Base-by-base conservation (phyloP, 2,797 vertebrate species). In the Ptychadena robeensis region DNA sequence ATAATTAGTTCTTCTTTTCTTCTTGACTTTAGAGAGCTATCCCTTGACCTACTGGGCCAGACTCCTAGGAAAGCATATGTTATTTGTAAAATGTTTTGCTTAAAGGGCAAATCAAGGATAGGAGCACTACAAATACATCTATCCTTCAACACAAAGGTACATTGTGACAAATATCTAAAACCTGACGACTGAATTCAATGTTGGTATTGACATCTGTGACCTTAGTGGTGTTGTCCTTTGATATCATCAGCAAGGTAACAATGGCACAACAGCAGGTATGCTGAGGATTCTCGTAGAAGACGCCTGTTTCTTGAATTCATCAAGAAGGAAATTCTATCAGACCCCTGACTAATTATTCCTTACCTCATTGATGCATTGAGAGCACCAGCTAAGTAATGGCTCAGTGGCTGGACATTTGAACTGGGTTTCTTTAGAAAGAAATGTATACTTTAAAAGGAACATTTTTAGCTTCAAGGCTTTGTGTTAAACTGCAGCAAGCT, bases 391-490 rank as follows among this genome's bases (percentile, higher is more conserved):
- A 48, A 72, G 37, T 71, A 37, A 71, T 73, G 74, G 61, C 35
- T 79, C 63, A 79, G 75, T 79, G n/a, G 30, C 74, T 72, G 81
- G 74, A 73, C 74, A 83, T 72, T 67, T 78, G 59, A 77, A 65
- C 59, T 38, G 40, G 66, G 25, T 79, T 83, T 68, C 68, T 79
- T 83, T 83, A 72, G 53, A 53, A 37, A 72, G 81, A 78, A 78
- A 76, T 78, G 30, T 73, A 65, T 78, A 78, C 59, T 78, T 82
- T 79, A 83, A 73, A 80, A 64, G 57, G 38, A 76, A 64, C 65
- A 80, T 76, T 85, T 81, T 71, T 85, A 81, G 78, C 83, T 85
- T 76, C 70, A 85, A 76, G 78, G 83, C 72, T 85, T 80, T 80
- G 83, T 81, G 72, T 81, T 81, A 75, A 85, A 81, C 78, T 85